A percentile compares a stretch with the other conserved stretches of the same genome.
phyloP scores from a whole-genome alignment of 2,113 vertebrate genomes.

The Glaucidium brasilianum region DNA sequence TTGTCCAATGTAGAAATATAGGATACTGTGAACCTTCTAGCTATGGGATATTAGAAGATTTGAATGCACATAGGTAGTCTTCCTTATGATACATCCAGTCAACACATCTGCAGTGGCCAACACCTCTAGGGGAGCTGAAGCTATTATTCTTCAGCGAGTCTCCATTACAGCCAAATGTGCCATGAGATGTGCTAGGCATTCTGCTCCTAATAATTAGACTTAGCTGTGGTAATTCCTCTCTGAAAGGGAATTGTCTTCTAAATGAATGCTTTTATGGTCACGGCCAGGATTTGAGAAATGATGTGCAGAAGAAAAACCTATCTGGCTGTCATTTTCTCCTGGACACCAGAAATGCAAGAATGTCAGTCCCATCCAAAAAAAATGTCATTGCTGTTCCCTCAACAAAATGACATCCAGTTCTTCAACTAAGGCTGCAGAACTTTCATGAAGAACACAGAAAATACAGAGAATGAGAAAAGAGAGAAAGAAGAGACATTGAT shows the following conservation, averaged over 20 bases:
- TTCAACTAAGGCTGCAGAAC: neutral
- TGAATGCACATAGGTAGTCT: neutral
- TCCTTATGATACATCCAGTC: neutral
- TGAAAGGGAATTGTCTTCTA: neutral
- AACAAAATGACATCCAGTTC: neutral
- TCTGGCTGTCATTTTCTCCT: neutral
- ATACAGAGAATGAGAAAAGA: neutral
- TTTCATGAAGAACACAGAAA: neutral
- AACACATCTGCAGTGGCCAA: neutral
- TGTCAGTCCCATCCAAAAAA: neutral
- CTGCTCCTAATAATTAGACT: neutral
- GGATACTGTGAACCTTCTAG: neutral
- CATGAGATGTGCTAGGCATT: neutral
- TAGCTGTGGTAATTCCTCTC: neutral
- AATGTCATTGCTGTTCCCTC: neutral
- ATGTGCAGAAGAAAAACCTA: neutral
- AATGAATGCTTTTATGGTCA: neutral
- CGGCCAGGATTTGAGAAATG: neutral
- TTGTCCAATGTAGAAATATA: neutral
- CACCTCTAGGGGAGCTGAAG: neutral
- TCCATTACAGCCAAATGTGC: neutral
- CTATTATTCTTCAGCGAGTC: neutral
- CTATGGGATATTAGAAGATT: neutral
- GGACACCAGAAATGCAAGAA: neutral
- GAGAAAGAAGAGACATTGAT: conserved; percentile 22